These are phyloP conservation scores for Cygnus atratus DNA, from an alignment of 2,113 vertebrate species.

Conservation along the genomic window DNA sequence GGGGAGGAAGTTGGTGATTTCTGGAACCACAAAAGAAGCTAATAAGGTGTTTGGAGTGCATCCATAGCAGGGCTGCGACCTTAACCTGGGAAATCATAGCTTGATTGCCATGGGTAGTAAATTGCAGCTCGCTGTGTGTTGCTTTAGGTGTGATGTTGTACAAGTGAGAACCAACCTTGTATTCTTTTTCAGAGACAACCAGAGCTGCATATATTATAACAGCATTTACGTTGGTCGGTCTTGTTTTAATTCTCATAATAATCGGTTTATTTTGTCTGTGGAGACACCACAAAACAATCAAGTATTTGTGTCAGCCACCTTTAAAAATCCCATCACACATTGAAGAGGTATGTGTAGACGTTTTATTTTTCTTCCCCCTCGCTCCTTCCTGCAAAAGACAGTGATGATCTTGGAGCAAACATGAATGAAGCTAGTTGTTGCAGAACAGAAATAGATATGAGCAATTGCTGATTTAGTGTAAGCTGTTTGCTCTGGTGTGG, in stretches of 20 bases:
- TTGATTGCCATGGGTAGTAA: not conserved
- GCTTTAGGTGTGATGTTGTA: not conserved
- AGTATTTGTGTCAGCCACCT: constrained; percentile 58
- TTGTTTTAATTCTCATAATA: rapidly evolving
- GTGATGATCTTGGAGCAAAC: not conserved
- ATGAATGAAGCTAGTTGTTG: not conserved
- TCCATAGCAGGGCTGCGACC: not conserved
- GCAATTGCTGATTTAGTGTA: not conserved
- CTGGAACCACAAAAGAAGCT: not conserved
- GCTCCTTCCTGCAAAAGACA: not conserved
- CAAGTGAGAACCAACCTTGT: not conserved
- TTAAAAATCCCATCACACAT: constrained; percentile 68
- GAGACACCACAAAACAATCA: constrained; percentile 38
- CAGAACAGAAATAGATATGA: rapidly evolving
- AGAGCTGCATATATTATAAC: not conserved
- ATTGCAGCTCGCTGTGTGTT: not conserved
- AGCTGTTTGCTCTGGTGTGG: not conserved
- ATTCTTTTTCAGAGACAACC: constrained; percentile 16
- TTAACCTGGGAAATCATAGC: not conserved
- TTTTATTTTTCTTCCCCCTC: not conserved
- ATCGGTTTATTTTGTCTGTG: constrained; percentile 1
- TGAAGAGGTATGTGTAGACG: constrained; percentile 59
- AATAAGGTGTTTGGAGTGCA: not conserved
- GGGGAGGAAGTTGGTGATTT: not conserved
- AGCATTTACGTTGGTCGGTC: rapidly evolving